These are phyloP conservation scores for Amphiprion ocellaris DNA, from an alignment of 2,113 vertebrate species.

Conservation along the genomic window DNA sequence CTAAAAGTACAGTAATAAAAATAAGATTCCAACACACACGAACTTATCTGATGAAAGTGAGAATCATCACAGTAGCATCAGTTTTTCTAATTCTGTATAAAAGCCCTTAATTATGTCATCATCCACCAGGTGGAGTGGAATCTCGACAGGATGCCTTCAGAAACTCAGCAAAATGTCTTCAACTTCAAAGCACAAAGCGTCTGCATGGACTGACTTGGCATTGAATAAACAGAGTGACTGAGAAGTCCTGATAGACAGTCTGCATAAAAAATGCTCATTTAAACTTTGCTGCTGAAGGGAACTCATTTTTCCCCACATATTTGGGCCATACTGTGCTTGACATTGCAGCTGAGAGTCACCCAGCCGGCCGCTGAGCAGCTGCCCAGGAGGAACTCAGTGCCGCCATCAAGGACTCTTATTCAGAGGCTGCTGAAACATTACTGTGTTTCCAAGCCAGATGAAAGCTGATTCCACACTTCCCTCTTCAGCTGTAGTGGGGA, in stretches of 20 bases:
- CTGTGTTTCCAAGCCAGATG: constrained; percentile 2
- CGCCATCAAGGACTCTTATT: constrained; percentile 15
- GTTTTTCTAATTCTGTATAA: background rate
- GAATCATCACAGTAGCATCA: background rate
- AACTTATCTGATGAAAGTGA: no score
- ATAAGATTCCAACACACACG: no score
- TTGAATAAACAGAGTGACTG: background rate
- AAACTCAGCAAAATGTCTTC: background rate
- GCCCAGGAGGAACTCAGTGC: constrained; percentile 2
- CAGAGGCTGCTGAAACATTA: constrained; percentile 17
- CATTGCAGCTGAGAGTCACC: background rate
- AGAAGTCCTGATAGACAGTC: background rate
- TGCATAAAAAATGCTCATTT: background rate
- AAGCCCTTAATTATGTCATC: constrained; percentile 14
- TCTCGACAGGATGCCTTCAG: constrained; percentile 20
- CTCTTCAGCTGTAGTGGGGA: background rate
- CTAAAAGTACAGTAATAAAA: no score
- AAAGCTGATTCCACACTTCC: background rate
- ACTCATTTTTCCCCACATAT: background rate
- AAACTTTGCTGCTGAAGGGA: background rate
- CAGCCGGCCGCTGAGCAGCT: constrained; percentile 2
- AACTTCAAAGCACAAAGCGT: background rate
- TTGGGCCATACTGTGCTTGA: constrained; percentile 19
- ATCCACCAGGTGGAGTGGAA: constrained; percentile 54
- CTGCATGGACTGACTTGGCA: background rate